Conservation (phyloP, 2,888 invertebrate species). For the Lasioglossum leucozonium region DNA sequence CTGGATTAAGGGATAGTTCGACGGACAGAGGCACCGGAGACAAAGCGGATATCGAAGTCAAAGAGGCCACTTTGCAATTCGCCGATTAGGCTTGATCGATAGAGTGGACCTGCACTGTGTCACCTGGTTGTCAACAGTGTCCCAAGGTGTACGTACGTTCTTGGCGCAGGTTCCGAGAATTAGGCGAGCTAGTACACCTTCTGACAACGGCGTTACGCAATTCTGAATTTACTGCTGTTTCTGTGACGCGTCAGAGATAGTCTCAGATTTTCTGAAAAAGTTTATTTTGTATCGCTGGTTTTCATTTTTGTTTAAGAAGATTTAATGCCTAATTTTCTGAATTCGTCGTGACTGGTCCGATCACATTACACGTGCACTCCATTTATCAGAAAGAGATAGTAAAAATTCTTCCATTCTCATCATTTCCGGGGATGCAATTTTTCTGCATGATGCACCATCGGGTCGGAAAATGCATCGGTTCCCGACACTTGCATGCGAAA, state of each 20-base stretch:
- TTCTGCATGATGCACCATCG: background rate
- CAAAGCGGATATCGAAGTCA: slow-evolving; percentile 7
- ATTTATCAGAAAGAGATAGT: background rate
- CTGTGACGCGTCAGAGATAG: background rate
- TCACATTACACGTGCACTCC: too few species aligned
- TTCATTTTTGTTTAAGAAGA: too few species aligned
- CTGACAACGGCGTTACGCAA: background rate
- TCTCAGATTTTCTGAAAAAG: background rate
- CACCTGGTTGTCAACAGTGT: background rate
- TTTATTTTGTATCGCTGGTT: too few species aligned
- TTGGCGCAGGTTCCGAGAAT: background rate
- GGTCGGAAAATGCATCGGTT: background rate
- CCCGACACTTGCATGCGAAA: background rate
- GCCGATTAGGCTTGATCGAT: slow-evolving; percentile 12
- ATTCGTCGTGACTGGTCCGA: too few species aligned
- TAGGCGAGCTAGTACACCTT: background rate
- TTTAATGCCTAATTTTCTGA: background rate
- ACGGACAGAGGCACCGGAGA: background rate
- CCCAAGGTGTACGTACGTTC: background rate
- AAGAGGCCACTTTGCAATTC: slow-evolving; percentile 1
- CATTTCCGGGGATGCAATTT: background rate
- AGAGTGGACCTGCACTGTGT: background rate
- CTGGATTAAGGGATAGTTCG: slow-evolving; percentile 58
- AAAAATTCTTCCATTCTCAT: background rate
- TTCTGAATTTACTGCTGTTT: background rate